Base-by-base conservation (phyloP, 2,797 vertebrate genomes). In the Aeoliscus strigatus region DNA sequence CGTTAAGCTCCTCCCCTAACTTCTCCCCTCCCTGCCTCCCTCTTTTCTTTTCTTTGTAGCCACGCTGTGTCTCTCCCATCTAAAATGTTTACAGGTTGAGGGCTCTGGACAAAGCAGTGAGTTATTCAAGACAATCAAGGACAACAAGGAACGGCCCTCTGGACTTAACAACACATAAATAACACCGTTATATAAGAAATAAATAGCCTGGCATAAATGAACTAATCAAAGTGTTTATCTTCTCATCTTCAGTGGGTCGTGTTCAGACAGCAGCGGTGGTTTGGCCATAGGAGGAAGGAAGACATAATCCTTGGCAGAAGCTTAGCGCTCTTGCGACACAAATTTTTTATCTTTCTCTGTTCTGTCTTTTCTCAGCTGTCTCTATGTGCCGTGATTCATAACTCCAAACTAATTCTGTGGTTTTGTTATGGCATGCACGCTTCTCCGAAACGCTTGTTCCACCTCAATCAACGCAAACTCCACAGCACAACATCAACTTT, bases 81-180 rank as follows among this genome's bases (percentile, higher is more conserved):
- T 54, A 41, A 71, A 73, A 74, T 76, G 77, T 84, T 83, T 75
- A 80, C 77, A 80, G 73, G 66, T 77, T 81, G 49, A 79, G 59
- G 54, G 67, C 64, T 51, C 39, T 63, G 66, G 44, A 71, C 65
- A 51, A 36, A 49, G 37, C 13, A 51, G 32, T 25, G 12, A 15
- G 44, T 25, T 60, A 51, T 56, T 66, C 52, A 60, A 66, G 43
- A 34, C 18, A 45, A 45, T 54, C 31, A 36, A 12, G 29, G 9
- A 27, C 26, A 31, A 34, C 36, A 4, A 39, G 30, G 14, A 49
- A 45, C 23, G 8, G 5, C 35, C 36, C 13, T 13, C 23, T 34
- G n/a, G n/a, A n/a, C 24, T 18, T 37, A 9, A 23, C 26, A 2
- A 15, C 34, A 25, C 39, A 27, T 14, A 49, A 39, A 51, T 15